Evolutionary conservation across 2,797 vertebrate genomes (phyloP).

Genomic region (Acanthurus tractus): DNA sequence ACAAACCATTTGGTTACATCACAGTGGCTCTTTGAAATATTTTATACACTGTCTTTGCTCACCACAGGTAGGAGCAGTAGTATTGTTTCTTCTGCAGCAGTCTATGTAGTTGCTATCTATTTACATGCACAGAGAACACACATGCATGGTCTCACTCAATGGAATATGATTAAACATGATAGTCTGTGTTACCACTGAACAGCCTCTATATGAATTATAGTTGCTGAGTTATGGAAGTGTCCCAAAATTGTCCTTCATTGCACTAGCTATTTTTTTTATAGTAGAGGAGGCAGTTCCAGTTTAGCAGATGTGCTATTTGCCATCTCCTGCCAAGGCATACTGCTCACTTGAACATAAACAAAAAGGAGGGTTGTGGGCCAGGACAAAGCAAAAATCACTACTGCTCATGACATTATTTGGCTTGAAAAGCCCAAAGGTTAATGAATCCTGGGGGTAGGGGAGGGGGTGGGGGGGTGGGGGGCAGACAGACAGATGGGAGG

Average conservation of each 20-base stretch:
- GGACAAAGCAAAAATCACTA: constrained; percentile 21
- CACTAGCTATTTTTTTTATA: constrained; percentile 14
- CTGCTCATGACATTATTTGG: constrained; percentile 44
- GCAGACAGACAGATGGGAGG: constrained; percentile 53
- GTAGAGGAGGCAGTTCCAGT: constrained; percentile 17
- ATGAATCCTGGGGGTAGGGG: constrained; percentile 43
- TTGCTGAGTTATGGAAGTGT: constrained; percentile 24
- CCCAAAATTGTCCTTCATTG: constrained; percentile 17
- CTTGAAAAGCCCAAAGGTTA: constrained; percentile 56
- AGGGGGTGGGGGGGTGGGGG: not conserved
- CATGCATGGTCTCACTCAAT: constrained; percentile 4
- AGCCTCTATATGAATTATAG: constrained; percentile 31
- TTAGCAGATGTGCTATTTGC: constrained; percentile 61
- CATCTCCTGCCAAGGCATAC: constrained; percentile 32
- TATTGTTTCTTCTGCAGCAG: not conserved
- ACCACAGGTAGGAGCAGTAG: no score
- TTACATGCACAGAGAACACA: not conserved
- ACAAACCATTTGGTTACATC: no score
- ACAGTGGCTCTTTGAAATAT: no score
- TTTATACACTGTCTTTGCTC: no score
- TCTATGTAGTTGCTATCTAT: constrained; percentile 5
- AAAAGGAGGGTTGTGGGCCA: constrained; percentile 28
- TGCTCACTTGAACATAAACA: constrained; percentile 58
- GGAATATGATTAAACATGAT: not conserved
- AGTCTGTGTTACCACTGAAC: not conserved